These are phyloP conservation scores for Tryphoninae sp. DNA, from an alignment of 2,888 invertebrate species.

Conservation along the genomic window DNA sequence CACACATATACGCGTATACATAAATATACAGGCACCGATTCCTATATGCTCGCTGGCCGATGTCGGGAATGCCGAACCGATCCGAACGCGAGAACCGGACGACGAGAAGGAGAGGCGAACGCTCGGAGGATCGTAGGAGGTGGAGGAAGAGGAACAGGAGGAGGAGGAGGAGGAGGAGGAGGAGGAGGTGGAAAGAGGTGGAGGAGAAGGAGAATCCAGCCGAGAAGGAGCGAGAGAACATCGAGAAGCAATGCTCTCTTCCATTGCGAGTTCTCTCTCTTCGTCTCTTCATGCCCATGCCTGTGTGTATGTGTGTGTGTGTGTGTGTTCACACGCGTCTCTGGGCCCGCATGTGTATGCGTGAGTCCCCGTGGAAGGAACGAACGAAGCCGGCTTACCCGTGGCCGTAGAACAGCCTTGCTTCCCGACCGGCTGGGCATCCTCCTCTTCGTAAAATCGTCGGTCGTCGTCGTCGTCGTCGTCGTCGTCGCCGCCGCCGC, in stretches of 20 bases:
- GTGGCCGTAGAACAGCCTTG: conserved; percentile 73
- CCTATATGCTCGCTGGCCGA: conserved; percentile 40
- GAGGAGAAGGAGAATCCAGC: conserved; percentile 45
- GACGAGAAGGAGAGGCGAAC: conserved; percentile 55
- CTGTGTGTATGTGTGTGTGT: background rate
- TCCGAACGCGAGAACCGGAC: conserved; percentile 61
- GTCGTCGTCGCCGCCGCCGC: background rate
- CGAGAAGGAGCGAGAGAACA: conserved; percentile 61
- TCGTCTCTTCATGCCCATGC: conserved; percentile 22
- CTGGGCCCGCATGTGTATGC: background rate
- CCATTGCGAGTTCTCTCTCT: conserved; percentile 40
- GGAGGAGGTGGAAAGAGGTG: conserved; percentile 46
- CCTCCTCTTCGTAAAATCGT: background rate
- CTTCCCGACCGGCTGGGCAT: conserved; percentile 57
- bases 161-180: conserved; percentile 43
- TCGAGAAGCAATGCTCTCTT: conserved; percentile 47
- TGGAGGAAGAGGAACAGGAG: conserved; percentile 50
- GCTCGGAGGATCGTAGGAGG: conserved; percentile 49
- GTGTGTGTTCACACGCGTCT: conserved; percentile 20
- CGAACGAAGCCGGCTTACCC: conserved; percentile 67
- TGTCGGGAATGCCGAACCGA: conserved; percentile 67
- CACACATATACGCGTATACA: conserved; percentile 9
- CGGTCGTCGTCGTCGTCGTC: conserved; percentile 36
- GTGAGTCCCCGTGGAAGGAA: conserved; percentile 55
- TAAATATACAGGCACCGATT: conserved; percentile 5